A percentile compares a stretch with the other conserved stretches of the same genome.
phyloP scores from a whole-genome alignment of 2,797 vertebrate species.

The Cyclopterus lumpus region DNA sequence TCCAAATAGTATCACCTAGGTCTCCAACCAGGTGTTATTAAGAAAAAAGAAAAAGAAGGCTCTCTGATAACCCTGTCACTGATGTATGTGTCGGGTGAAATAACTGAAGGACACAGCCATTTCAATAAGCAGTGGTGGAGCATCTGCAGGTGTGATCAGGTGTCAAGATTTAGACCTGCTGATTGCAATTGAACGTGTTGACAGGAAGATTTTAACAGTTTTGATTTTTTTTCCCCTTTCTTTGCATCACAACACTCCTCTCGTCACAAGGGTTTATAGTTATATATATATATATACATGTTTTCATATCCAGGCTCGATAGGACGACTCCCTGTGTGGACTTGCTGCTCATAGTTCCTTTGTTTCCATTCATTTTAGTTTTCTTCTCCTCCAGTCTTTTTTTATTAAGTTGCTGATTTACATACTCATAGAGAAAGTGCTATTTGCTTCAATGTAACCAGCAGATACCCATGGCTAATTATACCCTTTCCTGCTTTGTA shows the following conservation, averaged over 20 bases:
- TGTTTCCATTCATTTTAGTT: background rate
- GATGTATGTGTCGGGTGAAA: background rate
- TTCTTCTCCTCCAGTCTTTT: background rate
- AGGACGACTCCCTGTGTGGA: background rate
- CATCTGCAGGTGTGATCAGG: constrained; percentile 4
- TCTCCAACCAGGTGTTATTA: background rate
- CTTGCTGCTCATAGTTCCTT: background rate
- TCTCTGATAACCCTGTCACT: background rate
- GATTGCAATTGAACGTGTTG: constrained; percentile 11
- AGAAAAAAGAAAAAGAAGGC: no score
- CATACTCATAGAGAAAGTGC: background rate
- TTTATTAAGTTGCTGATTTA: background rate
- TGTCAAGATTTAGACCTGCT: constrained; percentile 16
- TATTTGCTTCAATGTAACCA: background rate
- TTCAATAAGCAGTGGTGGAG: constrained; percentile 2
- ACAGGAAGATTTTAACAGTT: background rate
- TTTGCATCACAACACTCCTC: background rate
- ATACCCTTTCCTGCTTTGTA: no score
- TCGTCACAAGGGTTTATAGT: background rate
- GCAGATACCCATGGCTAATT: no score
- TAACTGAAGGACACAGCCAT: constrained; percentile 1
- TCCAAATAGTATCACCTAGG: background rate
- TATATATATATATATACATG: no score
- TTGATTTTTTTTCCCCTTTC: constrained; percentile 2
- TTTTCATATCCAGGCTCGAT: no score